Base-by-base conservation (phyloP, 2,888 invertebrate species). In the Tholera decimalis region DNA sequence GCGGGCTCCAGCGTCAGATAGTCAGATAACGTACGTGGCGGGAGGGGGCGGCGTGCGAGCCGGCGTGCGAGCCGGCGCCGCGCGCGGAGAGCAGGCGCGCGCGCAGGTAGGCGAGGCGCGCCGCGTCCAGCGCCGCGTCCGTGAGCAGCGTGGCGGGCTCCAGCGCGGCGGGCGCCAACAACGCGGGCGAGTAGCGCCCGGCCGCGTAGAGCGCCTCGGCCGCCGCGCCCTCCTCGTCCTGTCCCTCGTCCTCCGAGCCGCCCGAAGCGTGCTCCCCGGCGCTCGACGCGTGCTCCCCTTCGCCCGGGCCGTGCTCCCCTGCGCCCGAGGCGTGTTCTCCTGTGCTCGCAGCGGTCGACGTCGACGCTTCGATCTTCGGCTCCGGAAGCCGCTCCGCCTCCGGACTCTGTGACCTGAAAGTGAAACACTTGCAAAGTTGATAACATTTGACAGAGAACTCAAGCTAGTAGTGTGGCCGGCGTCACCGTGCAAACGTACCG, bases 121-220 rank as follows among this genome's bases (percentile, higher is more conserved):
- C 97, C 60, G 91, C 93, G 89, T 99, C 99, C 67, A 98, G 98
- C 56, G 96, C 97, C 77, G 98, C 97, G 51, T 97, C 96, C 44
- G 97, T 96, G 2, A 99, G 96, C 76, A 98, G 95, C 7, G 98
- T 97, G 63, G 97, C 98, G 1, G 96, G 96, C 87, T 93, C 98
- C 56, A 98, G 96, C 65, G 97, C 96, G 35, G 94, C 93, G 0
- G 96, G 85, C 3, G 92, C 76, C 71, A 98, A 90, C 82, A 97
- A 97, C 80, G 92, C 94, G 0, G 99, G 99, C 84, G 98, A 98
- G 93, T 99, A 99, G 37, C 97, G 96, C 2, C 98, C 99, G n/a
- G 96, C 89, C 57, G 96, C 96, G 92, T 99, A 99, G 83, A 88
- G 85, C 78, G 88, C 89, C 79, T 41, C 80, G 67, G 90, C 90